phyloP scores from a whole-genome alignment of 2,888 invertebrate genomes.

The Aethes cnicana region DNA sequence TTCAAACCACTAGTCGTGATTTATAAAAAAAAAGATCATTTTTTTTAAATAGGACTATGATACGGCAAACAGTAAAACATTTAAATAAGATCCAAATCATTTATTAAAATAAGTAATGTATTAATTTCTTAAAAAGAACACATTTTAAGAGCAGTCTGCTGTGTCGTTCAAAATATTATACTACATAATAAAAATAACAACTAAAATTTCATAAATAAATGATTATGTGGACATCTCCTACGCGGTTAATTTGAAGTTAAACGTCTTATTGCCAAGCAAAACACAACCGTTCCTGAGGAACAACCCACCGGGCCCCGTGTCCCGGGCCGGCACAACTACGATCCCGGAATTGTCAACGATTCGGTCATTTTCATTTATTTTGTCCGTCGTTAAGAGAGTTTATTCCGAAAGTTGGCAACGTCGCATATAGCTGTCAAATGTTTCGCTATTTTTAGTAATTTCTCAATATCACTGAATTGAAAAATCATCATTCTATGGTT shows the following conservation, averaged over 20 bases:
- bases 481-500: too few species aligned
- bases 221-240: slow-evolving; percentile 37
- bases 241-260: slow-evolving; percentile 34
- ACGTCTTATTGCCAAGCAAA: slow-evolving; percentile 43
- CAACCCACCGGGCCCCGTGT: slow-evolving; percentile 18
- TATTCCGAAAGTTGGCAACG: too few species aligned
- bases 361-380: too few species aligned
- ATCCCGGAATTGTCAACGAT: not conserved
- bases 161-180: slow-evolving; percentile 45
- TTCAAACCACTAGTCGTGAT: too few species aligned
- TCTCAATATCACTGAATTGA: too few species aligned
- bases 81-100: slow-evolving; percentile 62
- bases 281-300: slow-evolving; percentile 44
- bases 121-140: slow-evolving; percentile 76
- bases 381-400: too few species aligned
- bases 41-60: too few species aligned
- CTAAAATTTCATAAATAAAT: slow-evolving; percentile 31
- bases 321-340: not conserved
- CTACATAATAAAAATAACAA: slow-evolving; percentile 40
- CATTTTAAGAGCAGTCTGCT: slow-evolving; percentile 74
- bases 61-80: slow-evolving; percentile 8
- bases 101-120: slow-evolving; percentile 82
- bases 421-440: too few species aligned
- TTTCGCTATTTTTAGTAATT: too few species aligned
- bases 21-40: too few species aligned